Evolutionary conservation across 2,113 vertebrate genomes (phyloP).

Genomic region (Heptranchias perlo): DNA sequence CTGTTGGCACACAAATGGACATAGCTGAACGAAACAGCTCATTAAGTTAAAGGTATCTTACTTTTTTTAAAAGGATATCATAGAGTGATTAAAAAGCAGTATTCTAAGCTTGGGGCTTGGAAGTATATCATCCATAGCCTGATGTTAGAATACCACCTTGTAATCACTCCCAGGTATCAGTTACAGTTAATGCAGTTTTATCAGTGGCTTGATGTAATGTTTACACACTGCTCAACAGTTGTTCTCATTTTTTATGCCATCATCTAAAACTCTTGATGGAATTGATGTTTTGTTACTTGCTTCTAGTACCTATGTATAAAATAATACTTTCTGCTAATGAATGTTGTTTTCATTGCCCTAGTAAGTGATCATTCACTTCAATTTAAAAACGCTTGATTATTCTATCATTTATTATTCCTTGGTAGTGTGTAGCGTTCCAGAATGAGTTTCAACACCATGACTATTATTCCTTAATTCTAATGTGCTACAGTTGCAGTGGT

Average conservation of each 20-base stretch:
- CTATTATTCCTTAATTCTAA: neutral
- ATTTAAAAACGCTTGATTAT: neutral
- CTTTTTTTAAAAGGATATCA: neutral
- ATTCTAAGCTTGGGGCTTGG: neutral
- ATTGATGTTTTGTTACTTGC: neutral
- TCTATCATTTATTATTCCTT: neutral
- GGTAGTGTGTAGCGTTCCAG: neutral
- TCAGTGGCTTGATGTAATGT: neutral
- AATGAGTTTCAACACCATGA: neutral
- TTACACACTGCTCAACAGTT: neutral
- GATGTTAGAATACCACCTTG: neutral
- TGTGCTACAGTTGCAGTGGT: neutral
- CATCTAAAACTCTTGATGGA: neutral
- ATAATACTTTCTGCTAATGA: neutral
- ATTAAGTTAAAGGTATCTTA: neutral
- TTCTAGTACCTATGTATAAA: neutral
- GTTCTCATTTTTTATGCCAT: neutral
- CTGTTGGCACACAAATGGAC: neutral
- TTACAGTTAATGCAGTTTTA: neutral
- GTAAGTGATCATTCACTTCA: neutral
- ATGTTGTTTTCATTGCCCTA: neutral
- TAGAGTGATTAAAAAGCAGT: neutral
- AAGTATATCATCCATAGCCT: neutral
- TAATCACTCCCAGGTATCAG: neutral
- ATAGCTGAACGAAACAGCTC: neutral